A percentile compares a stretch with the other conserved stretches of the same genome.
These are phyloP conservation scores for Drymonia ruficornis DNA, from an alignment of 2,888 invertebrate species.

Conservation along the genomic window DNA sequence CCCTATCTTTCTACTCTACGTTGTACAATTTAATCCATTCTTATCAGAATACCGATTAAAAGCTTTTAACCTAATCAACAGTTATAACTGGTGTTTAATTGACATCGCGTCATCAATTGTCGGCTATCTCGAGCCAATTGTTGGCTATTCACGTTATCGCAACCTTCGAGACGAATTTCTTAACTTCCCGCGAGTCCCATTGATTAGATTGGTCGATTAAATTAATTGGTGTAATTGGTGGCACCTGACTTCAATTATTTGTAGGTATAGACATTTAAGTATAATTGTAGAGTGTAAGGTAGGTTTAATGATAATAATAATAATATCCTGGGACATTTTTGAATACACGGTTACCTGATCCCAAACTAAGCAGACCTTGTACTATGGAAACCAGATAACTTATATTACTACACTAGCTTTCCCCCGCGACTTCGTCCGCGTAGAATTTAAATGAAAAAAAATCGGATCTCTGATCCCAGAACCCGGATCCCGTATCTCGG, in stretches of 20 bases:
- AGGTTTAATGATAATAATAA: too few species aligned
- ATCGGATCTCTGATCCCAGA: too few species aligned
- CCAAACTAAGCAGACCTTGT: too few species aligned
- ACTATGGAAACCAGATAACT: too few species aligned
- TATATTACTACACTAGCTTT: too few species aligned
- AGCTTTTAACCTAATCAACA: conserved; percentile 74
- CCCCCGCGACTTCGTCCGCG: too few species aligned
- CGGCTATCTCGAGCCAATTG: conserved; percentile 43
- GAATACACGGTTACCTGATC: too few species aligned
- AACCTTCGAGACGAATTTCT: conserved; percentile 8
- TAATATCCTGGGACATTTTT: too few species aligned
- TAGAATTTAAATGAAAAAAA: too few species aligned
- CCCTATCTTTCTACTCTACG: too few species aligned
- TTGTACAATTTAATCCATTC: conserved; percentile 10
- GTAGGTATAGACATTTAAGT: background rate
- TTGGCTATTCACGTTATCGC: conserved; percentile 15
- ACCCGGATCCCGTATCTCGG: too few species aligned
- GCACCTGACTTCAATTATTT: background rate
- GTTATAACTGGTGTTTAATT: conserved; percentile 76
- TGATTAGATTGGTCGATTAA: background rate
- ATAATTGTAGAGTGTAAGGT: background rate
- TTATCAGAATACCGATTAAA: conserved; percentile 47
- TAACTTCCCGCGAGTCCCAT: conserved; percentile 7
- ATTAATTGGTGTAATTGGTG: conserved; percentile 1
- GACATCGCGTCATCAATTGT: conserved; percentile 67